These are phyloP conservation scores for Cygnus buccinator DNA, from an alignment of 2,113 vertebrate genomes.

Conservation along the genomic window DNA sequence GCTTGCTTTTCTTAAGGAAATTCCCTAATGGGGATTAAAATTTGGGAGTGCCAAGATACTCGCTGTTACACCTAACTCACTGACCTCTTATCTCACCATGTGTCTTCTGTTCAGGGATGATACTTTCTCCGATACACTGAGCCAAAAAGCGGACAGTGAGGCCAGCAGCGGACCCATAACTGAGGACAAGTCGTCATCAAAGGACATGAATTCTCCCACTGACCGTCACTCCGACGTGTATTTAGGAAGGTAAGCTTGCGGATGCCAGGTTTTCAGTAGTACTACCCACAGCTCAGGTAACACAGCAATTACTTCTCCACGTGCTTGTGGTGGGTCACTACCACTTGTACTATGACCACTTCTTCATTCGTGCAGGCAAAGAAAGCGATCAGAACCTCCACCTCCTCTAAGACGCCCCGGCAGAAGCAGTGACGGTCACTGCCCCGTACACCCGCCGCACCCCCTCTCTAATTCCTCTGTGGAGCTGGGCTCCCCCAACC, in stretches of 20 bases:
- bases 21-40: background rate
- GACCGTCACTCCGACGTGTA: constrained; percentile 89
- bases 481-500: constrained; percentile 86
- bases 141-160: constrained; percentile 97
- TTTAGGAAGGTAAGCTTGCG: constrained; percentile 82
- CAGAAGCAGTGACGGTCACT: constrained; percentile 88
- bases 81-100: background rate
- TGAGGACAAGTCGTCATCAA: constrained; percentile 92
- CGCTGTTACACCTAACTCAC: background rate
- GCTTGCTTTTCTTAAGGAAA: background rate
- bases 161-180: constrained; percentile 92
- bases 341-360: background rate
- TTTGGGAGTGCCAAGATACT: background rate
- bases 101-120: constrained; percentile 86
- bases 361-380: constrained; percentile 80
- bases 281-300: background rate
- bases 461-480: constrained; percentile 82
- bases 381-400: constrained; percentile 88
- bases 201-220: constrained; percentile 90
- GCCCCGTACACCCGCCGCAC: constrained; percentile 88
- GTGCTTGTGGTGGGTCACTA: background rate
- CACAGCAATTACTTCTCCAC: background rate
- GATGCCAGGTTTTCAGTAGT: background rate
- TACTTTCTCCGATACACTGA: constrained; percentile 95
- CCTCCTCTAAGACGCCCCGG: constrained; percentile 88